A percentile compares a stretch with the other conserved stretches of the same genome.
These are phyloP conservation scores for Calonectris borealis DNA, from an alignment of 2,113 vertebrate species.

Conservation along the genomic window DNA sequence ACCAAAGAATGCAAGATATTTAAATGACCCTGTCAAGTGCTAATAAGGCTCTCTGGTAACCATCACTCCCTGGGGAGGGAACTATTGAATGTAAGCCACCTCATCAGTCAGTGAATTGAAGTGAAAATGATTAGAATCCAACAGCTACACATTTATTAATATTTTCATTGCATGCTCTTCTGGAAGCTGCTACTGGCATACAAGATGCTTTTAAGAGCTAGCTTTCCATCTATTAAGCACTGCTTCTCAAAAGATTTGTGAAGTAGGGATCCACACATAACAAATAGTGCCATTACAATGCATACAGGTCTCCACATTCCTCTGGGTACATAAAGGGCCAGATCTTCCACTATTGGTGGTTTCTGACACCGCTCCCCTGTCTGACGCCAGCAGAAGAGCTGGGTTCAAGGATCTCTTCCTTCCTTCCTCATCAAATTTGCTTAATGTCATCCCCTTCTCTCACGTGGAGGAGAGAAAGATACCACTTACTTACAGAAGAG, in stretches of 20 bases:
- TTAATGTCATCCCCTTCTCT: not conserved
- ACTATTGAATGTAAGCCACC: slow-evolving; percentile 6
- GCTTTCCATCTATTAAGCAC: slow-evolving; percentile 20
- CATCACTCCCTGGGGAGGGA: slow-evolving; percentile 22
- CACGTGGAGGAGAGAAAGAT: not conserved
- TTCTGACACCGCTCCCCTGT: not conserved
- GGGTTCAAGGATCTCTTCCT: not conserved
- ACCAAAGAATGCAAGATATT: slow-evolving; percentile 56
- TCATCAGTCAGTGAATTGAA: slow-evolving; percentile 34
- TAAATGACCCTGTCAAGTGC: slow-evolving; percentile 59
- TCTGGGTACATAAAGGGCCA: not conserved
- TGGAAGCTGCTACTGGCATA: slow-evolving; percentile 27
- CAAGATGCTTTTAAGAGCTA: slow-evolving; percentile 3
- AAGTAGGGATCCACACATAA: slow-evolving; percentile 63
- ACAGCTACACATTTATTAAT: slow-evolving; percentile 37
- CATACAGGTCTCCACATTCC: not conserved
- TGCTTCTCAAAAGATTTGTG: not conserved
- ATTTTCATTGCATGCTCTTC: slow-evolving; percentile 23
- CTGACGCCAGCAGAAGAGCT: not conserved
- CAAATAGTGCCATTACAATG: slow-evolving; percentile 39
- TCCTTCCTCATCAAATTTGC: not conserved
- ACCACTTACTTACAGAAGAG: not conserved
- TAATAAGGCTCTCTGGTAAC: slow-evolving; percentile 65
- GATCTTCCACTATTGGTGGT: not conserved
- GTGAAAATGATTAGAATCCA: slow-evolving; percentile 26